A percentile compares a stretch with the other conserved stretches of the same genome.
Conservation (phyloP, 2,797 vertebrate genomes). For the Tokudaia tokunoshimensis region DNA sequence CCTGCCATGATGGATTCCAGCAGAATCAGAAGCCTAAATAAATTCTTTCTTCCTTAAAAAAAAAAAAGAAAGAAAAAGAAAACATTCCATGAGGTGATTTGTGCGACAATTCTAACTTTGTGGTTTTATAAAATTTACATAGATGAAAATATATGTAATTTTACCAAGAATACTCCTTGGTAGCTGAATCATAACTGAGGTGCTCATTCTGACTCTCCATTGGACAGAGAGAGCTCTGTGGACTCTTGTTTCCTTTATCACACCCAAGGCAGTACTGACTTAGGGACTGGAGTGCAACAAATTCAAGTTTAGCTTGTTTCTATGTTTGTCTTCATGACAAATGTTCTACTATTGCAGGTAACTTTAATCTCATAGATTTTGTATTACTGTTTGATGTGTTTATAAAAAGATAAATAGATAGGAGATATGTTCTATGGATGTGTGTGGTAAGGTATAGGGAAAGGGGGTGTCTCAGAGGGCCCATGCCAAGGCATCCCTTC, state of each 20-base stretch:
- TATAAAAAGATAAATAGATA: too few species aligned
- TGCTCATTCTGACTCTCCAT: neutral
- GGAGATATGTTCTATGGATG: too few species aligned
- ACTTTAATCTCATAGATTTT: neutral
- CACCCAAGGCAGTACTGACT: accelerated
- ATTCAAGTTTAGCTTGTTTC: neutral
- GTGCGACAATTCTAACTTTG: slow-evolving; percentile 38
- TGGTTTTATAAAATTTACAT: neutral
- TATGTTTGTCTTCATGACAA: neutral
- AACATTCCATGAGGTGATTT: neutral
- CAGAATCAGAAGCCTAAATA: too few species aligned
- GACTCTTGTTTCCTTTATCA: neutral
- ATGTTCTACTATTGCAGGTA: neutral
- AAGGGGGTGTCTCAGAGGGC: too few species aligned
- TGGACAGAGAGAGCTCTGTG: neutral
- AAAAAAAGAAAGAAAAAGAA: slow-evolving; percentile 43
- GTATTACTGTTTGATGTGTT: neutral
- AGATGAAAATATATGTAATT: neutral
- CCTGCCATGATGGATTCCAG: too few species aligned
- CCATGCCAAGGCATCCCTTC: too few species aligned
- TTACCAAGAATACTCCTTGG: neutral
- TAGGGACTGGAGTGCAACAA: neutral
- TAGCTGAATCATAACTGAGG: neutral
- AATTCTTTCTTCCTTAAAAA: neutral
- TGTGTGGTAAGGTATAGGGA: too few species aligned